Base-by-base conservation (phyloP, 2,888 invertebrate genomes). In the Seira sanloemensis region DNA sequence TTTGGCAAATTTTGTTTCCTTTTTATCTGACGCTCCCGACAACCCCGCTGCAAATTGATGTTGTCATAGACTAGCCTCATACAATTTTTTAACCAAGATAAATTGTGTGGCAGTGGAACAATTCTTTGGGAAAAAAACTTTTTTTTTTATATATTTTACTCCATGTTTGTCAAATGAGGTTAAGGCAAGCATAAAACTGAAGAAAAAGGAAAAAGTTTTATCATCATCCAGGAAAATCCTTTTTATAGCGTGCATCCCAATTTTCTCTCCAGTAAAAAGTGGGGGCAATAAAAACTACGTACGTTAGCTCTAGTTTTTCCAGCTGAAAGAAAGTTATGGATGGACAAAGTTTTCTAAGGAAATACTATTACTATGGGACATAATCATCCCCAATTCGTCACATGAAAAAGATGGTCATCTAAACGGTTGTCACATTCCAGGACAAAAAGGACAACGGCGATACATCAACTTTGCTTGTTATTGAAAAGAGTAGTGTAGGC, bases 171-270 rank as follows among this genome's bases (percentile, higher is more conserved):
- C 80, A 75, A 80, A 75, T n/a, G 74, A 80, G 80, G 80, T 80
- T 80, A 80, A 80, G 79, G 79, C 79, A 58, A 80, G 23, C 54
- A 79, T 72, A 73, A 79, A 80, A 67, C 66, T 27, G 23, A 62
- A 62, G 71, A 23, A 24, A 73, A 78, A 72, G 18, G 71, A 74
- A 68, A 78, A 75, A 75, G 80, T 80, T 80, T 80, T 80, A 80
- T 80, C 75, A 66, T 66, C 71, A 73, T 71, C 74, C 27, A 58
- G 25, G 62, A 62, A 62, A 62, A 74, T 58, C 75, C 27, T 69
- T 62, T 62, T 62, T 62, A 21, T 62, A 62, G 62, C 23, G 62
- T 62, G 23, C 62, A 23, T 62, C 62, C 62, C 62, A 62, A 62
- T 62, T 21, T 46, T 46, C 62, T 68, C 58, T 72, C 65, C 21